phyloP scores from a whole-genome alignment of 2,888 invertebrate genomes.

The Rapana venosa region DNA sequence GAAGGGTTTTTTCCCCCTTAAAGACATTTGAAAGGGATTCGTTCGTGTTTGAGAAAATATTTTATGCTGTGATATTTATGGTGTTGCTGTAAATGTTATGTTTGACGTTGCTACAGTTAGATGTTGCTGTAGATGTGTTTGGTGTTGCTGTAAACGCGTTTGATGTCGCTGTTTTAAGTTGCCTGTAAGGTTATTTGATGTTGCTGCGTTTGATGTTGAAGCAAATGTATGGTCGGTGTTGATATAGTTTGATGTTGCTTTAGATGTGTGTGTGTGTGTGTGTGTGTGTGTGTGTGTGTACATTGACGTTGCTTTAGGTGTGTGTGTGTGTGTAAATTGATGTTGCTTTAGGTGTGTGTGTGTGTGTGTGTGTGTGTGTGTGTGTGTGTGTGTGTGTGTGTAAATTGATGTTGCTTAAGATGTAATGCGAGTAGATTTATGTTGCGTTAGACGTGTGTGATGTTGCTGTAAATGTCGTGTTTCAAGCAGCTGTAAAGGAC shows the following conservation, averaged over 20 bases:
- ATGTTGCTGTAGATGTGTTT: neutral
- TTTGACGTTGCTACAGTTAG: neutral
- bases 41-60: too few relatives aligned
- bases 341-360: neutral
- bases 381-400: slow-evolving; percentile 4
- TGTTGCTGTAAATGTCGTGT: too few relatives aligned
- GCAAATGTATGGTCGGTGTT: too few relatives aligned
- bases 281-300: slow-evolving; percentile 31
- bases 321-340: neutral
- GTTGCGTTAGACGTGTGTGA: too few relatives aligned
- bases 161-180: too few relatives aligned
- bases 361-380: slow-evolving; percentile 8
- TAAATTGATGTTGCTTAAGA: neutral
- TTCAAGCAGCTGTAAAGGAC: too few relatives aligned
- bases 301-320: neutral
- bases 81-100: neutral
- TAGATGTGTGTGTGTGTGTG: slow-evolving; percentile 21
- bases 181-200: too few relatives aligned
- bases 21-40: too few relatives aligned
- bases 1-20: too few relatives aligned
- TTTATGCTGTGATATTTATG: neutral
- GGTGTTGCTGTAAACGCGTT: too few relatives aligned
- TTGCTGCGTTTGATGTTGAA: too few relatives aligned
- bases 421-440: neutral
- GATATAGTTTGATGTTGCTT: too few relatives aligned